Evolutionary conservation across 2,888 invertebrate genomes (phyloP).

Genomic region (Notodonta ziczac): DNA sequence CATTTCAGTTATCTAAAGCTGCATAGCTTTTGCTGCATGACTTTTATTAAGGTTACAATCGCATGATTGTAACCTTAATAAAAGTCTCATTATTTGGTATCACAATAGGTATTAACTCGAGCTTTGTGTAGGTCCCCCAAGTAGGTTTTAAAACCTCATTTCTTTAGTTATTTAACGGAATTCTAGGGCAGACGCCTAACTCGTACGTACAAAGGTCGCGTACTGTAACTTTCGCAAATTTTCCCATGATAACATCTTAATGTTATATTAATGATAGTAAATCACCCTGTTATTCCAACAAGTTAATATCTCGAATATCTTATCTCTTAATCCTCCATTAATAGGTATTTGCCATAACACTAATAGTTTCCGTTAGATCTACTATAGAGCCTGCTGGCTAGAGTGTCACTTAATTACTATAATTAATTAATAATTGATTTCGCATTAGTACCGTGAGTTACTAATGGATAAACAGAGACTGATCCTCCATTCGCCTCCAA

Average conservation of each 20-base stretch:
- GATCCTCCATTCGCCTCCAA: too few relatives aligned
- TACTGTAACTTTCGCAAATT: background rate
- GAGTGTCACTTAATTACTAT: background rate
- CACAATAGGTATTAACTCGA: too few relatives aligned
- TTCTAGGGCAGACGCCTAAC: too few relatives aligned
- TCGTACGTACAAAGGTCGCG: too few relatives aligned
- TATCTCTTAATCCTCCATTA: background rate
- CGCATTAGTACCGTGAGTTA: background rate
- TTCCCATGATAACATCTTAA: background rate
- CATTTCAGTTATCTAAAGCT: too few relatives aligned
- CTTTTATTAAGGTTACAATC: too few relatives aligned
- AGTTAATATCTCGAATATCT: background rate
- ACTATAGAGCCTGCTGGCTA: background rate
- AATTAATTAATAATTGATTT: background rate
- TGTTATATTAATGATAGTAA: background rate
- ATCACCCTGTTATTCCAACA: background rate
- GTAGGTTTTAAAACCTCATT: too few relatives aligned
- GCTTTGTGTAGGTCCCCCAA: too few relatives aligned
- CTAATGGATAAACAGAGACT: background rate
- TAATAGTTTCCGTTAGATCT: background rate
- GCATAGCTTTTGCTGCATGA: too few relatives aligned
- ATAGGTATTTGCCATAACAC: background rate
- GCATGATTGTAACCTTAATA: too few relatives aligned
- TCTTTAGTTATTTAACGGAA: too few relatives aligned
- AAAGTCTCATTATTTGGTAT: too few relatives aligned